Evolutionary conservation across 2,113 vertebrate species (phyloP).

Genomic region (Triplophysa dalaica): DNA sequence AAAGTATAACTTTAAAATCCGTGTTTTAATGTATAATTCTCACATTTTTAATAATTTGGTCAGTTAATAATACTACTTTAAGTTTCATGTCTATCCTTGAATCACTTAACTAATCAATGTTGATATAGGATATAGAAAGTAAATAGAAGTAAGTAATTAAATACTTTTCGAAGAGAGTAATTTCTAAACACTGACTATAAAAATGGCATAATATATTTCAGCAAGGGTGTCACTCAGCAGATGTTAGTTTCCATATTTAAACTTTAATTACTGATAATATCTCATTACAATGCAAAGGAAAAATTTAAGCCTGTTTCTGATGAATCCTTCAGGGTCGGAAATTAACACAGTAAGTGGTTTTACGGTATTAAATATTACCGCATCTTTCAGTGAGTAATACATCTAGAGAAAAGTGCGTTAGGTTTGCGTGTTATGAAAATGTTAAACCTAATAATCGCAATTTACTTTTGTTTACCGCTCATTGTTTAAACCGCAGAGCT

Average conservation of each 20-base stretch:
- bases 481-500: conserved; percentile 16
- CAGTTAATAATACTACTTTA: too few relatives aligned
- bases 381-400: background rate
- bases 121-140: too few relatives aligned
- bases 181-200: background rate
- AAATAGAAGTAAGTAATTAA: too few relatives aligned
- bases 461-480: background rate
- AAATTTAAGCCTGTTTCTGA: background rate
- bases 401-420: background rate
- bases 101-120: too few relatives aligned
- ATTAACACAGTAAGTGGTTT: background rate
- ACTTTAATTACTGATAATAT: background rate
- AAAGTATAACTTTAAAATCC: too few relatives aligned
- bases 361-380: conserved; percentile 1
- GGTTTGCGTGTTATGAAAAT: background rate
- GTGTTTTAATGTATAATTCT: too few relatives aligned
- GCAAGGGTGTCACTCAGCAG: background rate
- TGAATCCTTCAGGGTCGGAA: conserved; percentile 16
- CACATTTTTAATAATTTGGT: too few relatives aligned
- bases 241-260: background rate
- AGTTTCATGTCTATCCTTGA: too few relatives aligned
- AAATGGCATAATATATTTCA: background rate
- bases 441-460: background rate
- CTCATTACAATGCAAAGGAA: background rate
- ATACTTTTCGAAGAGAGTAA: too few relatives aligned